A percentile compares a stretch with the other conserved stretches of the same genome.
Conservation (phyloP, 2,888 invertebrate genomes). For the Pimpla rufipes region DNA sequence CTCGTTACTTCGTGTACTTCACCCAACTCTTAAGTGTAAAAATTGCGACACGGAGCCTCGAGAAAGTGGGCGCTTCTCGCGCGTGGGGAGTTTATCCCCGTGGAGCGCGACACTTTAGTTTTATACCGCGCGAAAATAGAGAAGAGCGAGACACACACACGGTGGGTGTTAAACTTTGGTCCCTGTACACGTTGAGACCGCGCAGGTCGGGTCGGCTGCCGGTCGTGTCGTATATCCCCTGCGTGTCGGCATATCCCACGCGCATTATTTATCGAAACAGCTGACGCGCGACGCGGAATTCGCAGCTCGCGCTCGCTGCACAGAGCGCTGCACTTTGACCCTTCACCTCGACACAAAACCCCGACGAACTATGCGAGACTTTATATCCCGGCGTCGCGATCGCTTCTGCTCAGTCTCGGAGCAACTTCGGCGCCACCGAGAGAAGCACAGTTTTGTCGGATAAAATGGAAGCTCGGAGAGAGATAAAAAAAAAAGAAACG, state of each 20-base stretch:
- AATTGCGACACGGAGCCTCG: slow-evolving; percentile 27
- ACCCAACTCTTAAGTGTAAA: too few species aligned
- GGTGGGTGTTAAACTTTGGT: slow-evolving; percentile 47
- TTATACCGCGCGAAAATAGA: slow-evolving; percentile 35
- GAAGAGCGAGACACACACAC: slow-evolving; percentile 7
- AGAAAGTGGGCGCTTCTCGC: slow-evolving; percentile 47
- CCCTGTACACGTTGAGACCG: neutral
- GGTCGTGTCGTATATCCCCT: neutral
- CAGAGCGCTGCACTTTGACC: slow-evolving; percentile 25
- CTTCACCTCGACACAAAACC: neutral
- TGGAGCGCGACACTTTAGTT: slow-evolving; percentile 58
- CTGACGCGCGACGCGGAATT: slow-evolving; percentile 61
- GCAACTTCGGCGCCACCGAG: neutral
- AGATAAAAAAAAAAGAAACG: neutral
- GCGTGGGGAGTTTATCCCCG: slow-evolving; percentile 51
- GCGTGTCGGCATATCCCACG: slow-evolving; percentile 26
- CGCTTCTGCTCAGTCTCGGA: neutral
- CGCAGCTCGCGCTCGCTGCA: slow-evolving; percentile 44
- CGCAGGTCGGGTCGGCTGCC: too few species aligned
- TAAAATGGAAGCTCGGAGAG: neutral
- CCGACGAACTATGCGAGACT: slow-evolving; percentile 10
- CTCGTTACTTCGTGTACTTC: too few species aligned
- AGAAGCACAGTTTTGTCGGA: neutral
- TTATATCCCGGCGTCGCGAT: neutral
- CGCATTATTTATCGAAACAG: slow-evolving; percentile 68